These are phyloP conservation scores for Mus musculus DNA, from an alignment of 2,113 vertebrate species.

Conservation along the genomic window DNA sequence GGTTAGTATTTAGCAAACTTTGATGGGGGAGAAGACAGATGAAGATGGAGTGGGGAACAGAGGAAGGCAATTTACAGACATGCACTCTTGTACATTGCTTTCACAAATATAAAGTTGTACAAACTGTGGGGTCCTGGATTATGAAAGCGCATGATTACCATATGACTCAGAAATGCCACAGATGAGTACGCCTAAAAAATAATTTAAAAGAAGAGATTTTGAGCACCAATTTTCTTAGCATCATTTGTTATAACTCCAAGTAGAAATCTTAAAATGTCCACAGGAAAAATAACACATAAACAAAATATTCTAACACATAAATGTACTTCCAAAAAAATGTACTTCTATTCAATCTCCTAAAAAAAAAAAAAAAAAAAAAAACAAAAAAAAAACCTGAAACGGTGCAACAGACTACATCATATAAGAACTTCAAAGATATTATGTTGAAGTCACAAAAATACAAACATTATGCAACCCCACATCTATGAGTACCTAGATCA, in stretches of 20 bases:
- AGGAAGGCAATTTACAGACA: not conserved
- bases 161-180: not conserved
- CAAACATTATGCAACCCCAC: not conserved
- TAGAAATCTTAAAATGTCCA: not conserved
- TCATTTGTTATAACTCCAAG: not conserved
- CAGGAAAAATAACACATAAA: not conserved
- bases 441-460: not conserved
- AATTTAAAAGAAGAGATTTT: not conserved
- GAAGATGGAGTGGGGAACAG: not conserved
- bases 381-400: not conserved
- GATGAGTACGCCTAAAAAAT: not conserved
- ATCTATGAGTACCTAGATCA: not conserved
- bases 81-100: not conserved
- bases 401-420: not conserved
- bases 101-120: not conserved
- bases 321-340: not conserved
- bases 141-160: not conserved
- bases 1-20: not conserved
- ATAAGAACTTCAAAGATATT: not conserved
- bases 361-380: not conserved
- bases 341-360: slow-evolving; percentile 21
- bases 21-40: not conserved
- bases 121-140: not conserved
- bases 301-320: not conserved
- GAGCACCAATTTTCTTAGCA: not conserved